Base-by-base conservation (phyloP, 2,113 vertebrate species). In the Pachypanchax playfairii region DNA sequence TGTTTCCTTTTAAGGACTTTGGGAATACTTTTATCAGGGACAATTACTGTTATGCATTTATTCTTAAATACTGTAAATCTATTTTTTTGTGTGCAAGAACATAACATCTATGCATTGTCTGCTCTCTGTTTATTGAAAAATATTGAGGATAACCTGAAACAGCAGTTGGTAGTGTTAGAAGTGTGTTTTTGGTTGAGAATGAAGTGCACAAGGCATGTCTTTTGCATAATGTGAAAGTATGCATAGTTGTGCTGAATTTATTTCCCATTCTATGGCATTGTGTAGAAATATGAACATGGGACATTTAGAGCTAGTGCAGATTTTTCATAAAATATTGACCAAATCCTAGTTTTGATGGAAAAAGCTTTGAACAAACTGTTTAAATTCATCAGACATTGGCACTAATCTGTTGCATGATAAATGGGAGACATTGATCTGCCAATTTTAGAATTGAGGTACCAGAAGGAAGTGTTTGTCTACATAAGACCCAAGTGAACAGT, bases 401-500 rank as follows among this genome's bases (percentile, higher is more conserved):
- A 60, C 58, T 57, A 62, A 74, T 62, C 51, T 17, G 41, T 53
- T 51, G 14, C 42, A 62, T 76, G 70, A 75, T 66, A 50, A 65
- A 67, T 61, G 35, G 71, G 70, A 79, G 55, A 59, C 9, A 54
- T 52, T 14, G 42, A 71, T 43, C 44, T 13, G 47, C 58, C 57
- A 63, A 66, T 47, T 64, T 15, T 70, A 58, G 46, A 68, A 31
- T 51, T 51, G 44, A 52, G 29, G 58, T 48, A 25, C 57, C 28
- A 21, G 58, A 53, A 46, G 61, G n/a, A 43, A 44, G 36, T 78
- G 77, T 86, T 86, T 86, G 66, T 51, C 58, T 74, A 70, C 69
- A 31, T 22, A 56, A 77, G 36, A 71, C 47, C 26, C 38, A 70
- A 17, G 41, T 67, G 83, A 85, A 79, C 59, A 86, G 91, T 91